phyloP scores from a whole-genome alignment of 1,140 invertebrate species.

The Luehdorfia chinensis region DNA sequence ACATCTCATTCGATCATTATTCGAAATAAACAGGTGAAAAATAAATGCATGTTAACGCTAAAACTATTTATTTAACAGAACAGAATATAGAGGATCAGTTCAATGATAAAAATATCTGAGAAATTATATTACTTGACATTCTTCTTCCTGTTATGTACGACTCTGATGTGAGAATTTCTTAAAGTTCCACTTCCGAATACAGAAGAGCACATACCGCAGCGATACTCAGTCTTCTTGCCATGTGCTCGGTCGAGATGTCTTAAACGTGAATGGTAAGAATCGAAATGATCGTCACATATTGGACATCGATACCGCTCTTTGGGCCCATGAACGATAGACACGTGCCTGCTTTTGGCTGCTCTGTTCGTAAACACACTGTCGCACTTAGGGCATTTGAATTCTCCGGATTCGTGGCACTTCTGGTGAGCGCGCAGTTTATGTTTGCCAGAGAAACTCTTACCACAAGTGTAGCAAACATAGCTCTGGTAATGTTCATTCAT shows the following conservation, averaged over 20 bases:
- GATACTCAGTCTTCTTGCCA: conserved; percentile 44
- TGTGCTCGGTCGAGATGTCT: conserved; percentile 44
- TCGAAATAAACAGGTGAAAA: too few relatives aligned
- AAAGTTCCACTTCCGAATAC: conserved; percentile 34
- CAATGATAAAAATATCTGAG: too few relatives aligned
- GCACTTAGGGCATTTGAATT: conserved; percentile 86
- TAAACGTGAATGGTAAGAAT: conserved; percentile 40
- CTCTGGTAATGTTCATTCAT: conserved; percentile 62
- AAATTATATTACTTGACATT: conserved; percentile 11
- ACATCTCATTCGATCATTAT: too few relatives aligned
- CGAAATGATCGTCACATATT: conserved; percentile 37
- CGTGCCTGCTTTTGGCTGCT: conserved; percentile 31
- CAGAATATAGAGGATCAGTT: too few relatives aligned
- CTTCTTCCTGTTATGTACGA: conserved; percentile 38
- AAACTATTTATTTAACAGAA: too few relatives aligned
- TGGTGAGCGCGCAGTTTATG: conserved; percentile 73
- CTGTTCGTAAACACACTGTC: conserved; percentile 78
- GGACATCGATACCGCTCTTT: conserved; percentile 49
- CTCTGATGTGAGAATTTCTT: conserved; percentile 39
- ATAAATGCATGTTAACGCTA: too few relatives aligned
- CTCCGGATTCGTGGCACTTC: conserved; percentile 69
- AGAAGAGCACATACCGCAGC: conserved; percentile 39
- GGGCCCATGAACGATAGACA: conserved; percentile 30
- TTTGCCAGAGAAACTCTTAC: conserved; percentile 77
- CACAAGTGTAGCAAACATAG: conserved; percentile 81